Conservation (phyloP, 2,797 vertebrate species). For the Todus mexicanus region DNA sequence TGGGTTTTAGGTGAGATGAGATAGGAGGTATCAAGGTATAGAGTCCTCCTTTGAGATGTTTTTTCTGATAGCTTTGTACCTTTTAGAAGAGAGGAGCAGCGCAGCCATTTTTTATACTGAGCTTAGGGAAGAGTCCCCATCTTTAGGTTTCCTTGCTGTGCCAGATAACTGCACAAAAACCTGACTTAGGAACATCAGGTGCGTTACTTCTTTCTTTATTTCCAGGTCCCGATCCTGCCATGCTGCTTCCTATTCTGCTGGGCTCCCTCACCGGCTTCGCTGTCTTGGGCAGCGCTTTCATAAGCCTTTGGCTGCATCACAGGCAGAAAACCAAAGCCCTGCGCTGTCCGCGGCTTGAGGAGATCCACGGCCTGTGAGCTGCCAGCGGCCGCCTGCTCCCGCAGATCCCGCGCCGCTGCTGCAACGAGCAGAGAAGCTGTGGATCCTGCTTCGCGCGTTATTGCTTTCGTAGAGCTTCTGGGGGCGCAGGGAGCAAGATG, state of each 20-base stretch:
- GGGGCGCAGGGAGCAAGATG: not conserved
- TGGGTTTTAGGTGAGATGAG: not conserved
- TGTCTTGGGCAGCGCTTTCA: not conserved
- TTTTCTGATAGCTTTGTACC: not conserved
- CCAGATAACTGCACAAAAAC: not conserved
- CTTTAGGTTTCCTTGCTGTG: too few species aligned
- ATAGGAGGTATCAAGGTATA: not conserved
- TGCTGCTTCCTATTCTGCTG: slow-evolving; percentile 15
- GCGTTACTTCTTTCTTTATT: not conserved
- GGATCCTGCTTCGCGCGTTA: not conserved
- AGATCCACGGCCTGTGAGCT: not conserved
- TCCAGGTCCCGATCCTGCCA: not conserved
- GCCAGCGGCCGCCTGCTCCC: not conserved
- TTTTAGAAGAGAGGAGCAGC: not conserved
- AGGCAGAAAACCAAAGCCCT: not conserved
- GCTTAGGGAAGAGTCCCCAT: not conserved
- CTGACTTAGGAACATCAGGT: not conserved
- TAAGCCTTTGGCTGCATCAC: slow-evolving; percentile 27
- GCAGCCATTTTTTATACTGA: not conserved
- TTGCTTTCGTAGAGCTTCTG: slow-evolving; percentile 17
- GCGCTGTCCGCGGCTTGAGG: fast-evolving
- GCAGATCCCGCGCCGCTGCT: not conserved
- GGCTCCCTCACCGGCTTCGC: not conserved
- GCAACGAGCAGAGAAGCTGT: not conserved
- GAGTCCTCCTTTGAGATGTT: not conserved